Evolutionary conservation across 2,797 vertebrate genomes (phyloP).

Genomic region (Anabacerthia variegaticeps): DNA sequence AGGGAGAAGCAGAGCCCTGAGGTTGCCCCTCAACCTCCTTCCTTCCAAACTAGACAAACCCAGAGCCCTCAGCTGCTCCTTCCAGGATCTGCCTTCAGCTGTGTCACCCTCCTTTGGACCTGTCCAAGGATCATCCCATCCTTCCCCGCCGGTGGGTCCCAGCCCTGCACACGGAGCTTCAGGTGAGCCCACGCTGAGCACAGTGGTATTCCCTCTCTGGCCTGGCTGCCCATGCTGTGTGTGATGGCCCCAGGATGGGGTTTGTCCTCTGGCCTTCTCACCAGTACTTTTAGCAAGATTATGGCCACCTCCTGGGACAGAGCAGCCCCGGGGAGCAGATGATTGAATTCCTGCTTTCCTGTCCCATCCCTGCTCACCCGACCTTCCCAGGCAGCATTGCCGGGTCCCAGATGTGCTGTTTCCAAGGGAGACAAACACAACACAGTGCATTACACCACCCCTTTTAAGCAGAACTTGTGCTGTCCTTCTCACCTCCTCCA

Average conservation of each 20-base stretch:
- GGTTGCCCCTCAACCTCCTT: neutral
- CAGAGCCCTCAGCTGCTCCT: neutral
- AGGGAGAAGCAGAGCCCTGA: neutral
- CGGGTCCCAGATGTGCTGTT: neutral
- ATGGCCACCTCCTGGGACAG: neutral
- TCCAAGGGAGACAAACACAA: neutral
- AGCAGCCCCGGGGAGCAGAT: neutral
- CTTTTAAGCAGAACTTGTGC: neutral
- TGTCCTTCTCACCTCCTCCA: neutral
- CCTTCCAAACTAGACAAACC: neutral
- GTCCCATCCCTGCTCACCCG: accelerated
- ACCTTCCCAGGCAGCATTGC: neutral
- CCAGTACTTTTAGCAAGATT: neutral
- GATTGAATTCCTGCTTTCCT: neutral
- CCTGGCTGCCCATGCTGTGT: neutral
- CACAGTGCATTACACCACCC: neutral
- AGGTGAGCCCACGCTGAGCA: too few species aligned
- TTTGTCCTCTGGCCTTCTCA: neutral
- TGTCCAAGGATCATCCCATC: neutral
- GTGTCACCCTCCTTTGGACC: neutral
- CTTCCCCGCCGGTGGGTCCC: neutral
- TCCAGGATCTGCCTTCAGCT: neutral
- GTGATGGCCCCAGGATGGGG: neutral
- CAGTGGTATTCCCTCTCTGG: neutral
- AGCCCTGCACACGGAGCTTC: too few species aligned